Evolutionary conservation across 2,797 vertebrate species (phyloP).

Genomic region (Echeneis naucrates): DNA sequence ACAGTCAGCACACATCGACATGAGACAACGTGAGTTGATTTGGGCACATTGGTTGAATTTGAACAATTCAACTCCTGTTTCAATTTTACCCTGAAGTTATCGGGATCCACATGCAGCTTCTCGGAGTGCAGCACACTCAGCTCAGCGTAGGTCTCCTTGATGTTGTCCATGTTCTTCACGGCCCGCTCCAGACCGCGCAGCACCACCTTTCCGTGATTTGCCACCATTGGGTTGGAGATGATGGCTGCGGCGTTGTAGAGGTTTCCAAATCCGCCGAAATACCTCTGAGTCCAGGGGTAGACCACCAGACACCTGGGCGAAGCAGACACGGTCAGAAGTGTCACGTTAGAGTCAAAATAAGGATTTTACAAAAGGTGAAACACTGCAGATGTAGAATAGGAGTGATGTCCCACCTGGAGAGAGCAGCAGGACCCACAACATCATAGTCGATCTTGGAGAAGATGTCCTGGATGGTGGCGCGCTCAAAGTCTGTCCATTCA

Average conservation of each 20-base stretch:
- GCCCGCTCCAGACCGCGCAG: slow-evolving; percentile 82
- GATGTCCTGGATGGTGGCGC: slow-evolving; percentile 58
- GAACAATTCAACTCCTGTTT: too few species aligned
- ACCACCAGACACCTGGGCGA: slow-evolving; percentile 54
- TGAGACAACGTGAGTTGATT: background rate
- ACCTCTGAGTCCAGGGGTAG: slow-evolving; percentile 86
- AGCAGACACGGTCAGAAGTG: background rate
- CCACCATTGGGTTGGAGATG: slow-evolving; percentile 74
- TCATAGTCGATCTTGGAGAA: slow-evolving; percentile 56
- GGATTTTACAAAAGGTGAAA: too few species aligned
- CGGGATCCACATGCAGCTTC: slow-evolving; percentile 86
- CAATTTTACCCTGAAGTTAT: too few species aligned
- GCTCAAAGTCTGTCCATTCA: slow-evolving; percentile 74
- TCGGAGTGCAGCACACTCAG: slow-evolving; percentile 86
- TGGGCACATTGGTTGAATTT: too few species aligned
- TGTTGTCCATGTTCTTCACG: slow-evolving; percentile 84
- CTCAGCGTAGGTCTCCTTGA: slow-evolving; percentile 74
- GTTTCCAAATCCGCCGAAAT: slow-evolving; percentile 85
- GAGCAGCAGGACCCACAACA: slow-evolving; percentile 30
- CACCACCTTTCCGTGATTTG: slow-evolving; percentile 80
- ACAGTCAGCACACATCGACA: background rate
- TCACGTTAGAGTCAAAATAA: background rate
- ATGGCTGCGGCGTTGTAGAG: slow-evolving; percentile 78
- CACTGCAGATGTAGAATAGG: background rate
- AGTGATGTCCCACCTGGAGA: slow-evolving; percentile 50